A percentile compares a stretch with the other conserved stretches of the same genome.
These are phyloP conservation scores for Lutraria rhynchaena DNA, from an alignment of 1,140 invertebrate genomes.

Conservation along the genomic window DNA sequence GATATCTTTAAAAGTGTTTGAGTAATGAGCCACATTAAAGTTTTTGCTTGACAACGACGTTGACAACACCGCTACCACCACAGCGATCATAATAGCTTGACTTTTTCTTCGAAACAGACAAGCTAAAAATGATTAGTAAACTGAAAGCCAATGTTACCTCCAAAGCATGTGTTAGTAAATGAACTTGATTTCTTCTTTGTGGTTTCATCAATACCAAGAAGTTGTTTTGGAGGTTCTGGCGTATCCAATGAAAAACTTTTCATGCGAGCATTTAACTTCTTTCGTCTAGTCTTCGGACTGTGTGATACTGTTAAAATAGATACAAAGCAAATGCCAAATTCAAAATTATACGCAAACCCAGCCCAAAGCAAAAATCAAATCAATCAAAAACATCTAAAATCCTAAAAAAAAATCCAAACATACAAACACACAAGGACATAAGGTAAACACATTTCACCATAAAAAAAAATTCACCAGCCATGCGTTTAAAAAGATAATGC, in stretches of 20 bases:
- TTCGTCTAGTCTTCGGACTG: conserved; percentile 91
- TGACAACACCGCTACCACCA: too few species aligned
- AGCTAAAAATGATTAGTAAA: neutral
- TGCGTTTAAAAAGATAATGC: too few species aligned
- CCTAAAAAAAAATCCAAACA: neutral
- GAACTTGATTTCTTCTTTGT: conserved; percentile 85
- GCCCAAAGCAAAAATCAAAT: neutral
- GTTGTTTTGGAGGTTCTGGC: conserved; percentile 94
- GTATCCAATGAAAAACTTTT: conserved; percentile 98
- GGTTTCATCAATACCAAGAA: conserved; percentile 87
- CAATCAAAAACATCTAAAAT: neutral
- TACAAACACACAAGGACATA: too few species aligned
- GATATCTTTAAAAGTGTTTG: too few species aligned
- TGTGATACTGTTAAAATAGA: conserved; percentile 90
- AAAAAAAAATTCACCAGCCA: too few species aligned
- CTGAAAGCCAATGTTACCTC: conserved; percentile 60
- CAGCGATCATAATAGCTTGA: too few species aligned
- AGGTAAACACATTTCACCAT: too few species aligned
- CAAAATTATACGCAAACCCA: conserved; percentile 29
- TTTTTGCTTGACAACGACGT: too few species aligned
- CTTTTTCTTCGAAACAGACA: neutral
- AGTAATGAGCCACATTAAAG: too few species aligned
- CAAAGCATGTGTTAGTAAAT: conserved; percentile 79
- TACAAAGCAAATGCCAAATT: conserved; percentile 48
- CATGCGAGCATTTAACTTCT: conserved; percentile 98